phyloP scores from a whole-genome alignment of 2,113 vertebrate genomes.

The Polypterus bichir region DNA sequence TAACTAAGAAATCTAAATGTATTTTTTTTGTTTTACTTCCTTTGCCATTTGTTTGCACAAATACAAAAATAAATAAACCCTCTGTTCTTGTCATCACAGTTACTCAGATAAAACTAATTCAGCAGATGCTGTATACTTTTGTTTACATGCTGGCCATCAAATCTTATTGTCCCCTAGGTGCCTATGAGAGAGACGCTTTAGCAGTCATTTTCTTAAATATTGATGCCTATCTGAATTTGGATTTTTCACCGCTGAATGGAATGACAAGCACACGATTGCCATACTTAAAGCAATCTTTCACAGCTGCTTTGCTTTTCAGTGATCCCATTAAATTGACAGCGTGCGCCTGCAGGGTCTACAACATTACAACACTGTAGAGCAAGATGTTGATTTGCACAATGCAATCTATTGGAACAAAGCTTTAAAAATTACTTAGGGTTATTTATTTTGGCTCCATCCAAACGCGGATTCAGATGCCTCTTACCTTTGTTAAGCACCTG shows the following conservation, averaged over 20 bases:
- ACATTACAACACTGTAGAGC: conserved; percentile 29
- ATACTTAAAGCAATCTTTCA: conserved; percentile 77
- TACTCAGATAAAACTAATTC: conserved; percentile 46
- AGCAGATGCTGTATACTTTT: conserved; percentile 57
- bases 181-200: conserved; percentile 57
- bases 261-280: conserved; percentile 78
- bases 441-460: conserved; percentile 25
- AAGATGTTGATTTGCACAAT: conserved; percentile 44
- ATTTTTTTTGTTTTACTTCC: too few species aligned
- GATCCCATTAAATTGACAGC: conserved; percentile 66
- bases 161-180: conserved; percentile 48
- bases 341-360: conserved; percentile 50
- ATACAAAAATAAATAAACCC: neutral
- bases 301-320: conserved; percentile 56
- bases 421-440: conserved; percentile 22
- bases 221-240: conserved; percentile 65
- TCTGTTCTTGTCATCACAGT: conserved; percentile 19
- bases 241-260: conserved; percentile 56
- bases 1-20: too few species aligned
- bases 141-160: conserved; percentile 55
- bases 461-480: conserved; percentile 24
- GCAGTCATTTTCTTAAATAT: conserved; percentile 76
- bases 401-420: conserved; percentile 34
- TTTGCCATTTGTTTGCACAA: neutral
- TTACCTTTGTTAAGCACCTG: conserved; percentile 27